Percentiles rank a stretch among this genome's conserved stretches.
These are phyloP conservation scores for Ptychoptera albimana DNA, from an alignment of 2,888 invertebrate species.

Conservation along the genomic window DNA sequence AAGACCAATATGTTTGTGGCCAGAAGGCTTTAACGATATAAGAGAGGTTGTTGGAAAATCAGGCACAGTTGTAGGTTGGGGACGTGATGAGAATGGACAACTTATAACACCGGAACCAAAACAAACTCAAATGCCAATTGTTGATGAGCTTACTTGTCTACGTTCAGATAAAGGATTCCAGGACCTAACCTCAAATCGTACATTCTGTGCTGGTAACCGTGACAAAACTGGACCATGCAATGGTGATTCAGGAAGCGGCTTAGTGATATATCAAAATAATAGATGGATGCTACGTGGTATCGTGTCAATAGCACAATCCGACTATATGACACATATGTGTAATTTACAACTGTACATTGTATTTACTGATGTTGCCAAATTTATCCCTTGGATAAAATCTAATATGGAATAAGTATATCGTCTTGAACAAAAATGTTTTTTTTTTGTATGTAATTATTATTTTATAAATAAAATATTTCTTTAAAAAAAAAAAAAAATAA, in stretches of 20 bases:
- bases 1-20: slow-evolving; percentile 39
- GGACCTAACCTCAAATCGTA: slow-evolving; percentile 25
- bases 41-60: slow-evolving; percentile 26
- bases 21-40: slow-evolving; percentile 19
- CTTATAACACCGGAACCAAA: slow-evolving; percentile 24
- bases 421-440: too few species aligned
- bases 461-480: too few species aligned
- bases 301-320: slow-evolving; percentile 31
- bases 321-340: slow-evolving; percentile 29
- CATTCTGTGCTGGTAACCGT: slow-evolving; percentile 25
- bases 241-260: slow-evolving; percentile 44
- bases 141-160: slow-evolving; percentile 35
- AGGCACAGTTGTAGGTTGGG: slow-evolving; percentile 41
- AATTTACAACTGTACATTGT: slow-evolving; percentile 44
- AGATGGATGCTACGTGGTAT: slow-evolving; percentile 34
- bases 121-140: slow-evolving; percentile 31
- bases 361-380: slow-evolving; percentile 47
- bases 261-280: slow-evolving; percentile 31
- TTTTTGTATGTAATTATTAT: too few species aligned
- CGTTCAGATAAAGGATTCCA: slow-evolving; percentile 28
- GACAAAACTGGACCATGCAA: slow-evolving; percentile 21
- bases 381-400: slow-evolving; percentile 36
- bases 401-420: too few species aligned
- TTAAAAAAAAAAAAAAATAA: too few species aligned
- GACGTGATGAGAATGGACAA: slow-evolving; percentile 23